Base-by-base conservation (phyloP, 2,797 vertebrate genomes). In the Gallinago solitaria region DNA sequence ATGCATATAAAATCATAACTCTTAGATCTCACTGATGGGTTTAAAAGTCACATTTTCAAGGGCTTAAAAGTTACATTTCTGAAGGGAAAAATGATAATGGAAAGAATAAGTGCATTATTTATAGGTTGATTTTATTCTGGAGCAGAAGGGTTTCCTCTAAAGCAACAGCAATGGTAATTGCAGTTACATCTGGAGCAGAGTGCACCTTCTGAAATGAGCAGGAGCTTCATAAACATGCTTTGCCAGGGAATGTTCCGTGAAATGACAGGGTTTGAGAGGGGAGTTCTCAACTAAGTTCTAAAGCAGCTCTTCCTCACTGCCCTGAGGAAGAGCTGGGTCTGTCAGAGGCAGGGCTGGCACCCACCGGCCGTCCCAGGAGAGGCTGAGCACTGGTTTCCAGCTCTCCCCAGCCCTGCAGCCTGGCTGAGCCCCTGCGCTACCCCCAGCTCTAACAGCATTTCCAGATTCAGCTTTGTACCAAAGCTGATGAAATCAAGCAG, bases 211-310 rank as follows among this genome's bases (percentile, higher is more conserved):
- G 18, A 35, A 88, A 37, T 2, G 11, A 65, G 41, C 28, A 57
- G 43, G 19, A 61, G 32, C 43, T 63, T 45, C 30, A 21, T 10
- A 60, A 54, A 37, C 12, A 28, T 2, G 63, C 41, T 61, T n/a
- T 56, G 54, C n/a, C 50, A 9, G n/a, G n/a, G 21, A 63, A 39
- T 7, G 43, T 21, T 45, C 33, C 19, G 47, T 10, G 5, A 59
- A 59, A 20, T 0, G 3, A 11, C 5, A 6, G 69, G 63, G 30
- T 50, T 6, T 48, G 43, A 25, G 59, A 17, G 1, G 1, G 50
- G n/a, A 81, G 37, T 7, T 37, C 35, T 60, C 35, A 33, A 9
- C 24, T 37, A 25, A 37, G 35, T 27, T 60, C 35, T 37, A 35
- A 35, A 37, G 33, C 35, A 37, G 35, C 35, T 60, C 35, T 60